phyloP scores from a whole-genome alignment of 1,140 invertebrate species.

The Acromyrmex heyeri region DNA sequence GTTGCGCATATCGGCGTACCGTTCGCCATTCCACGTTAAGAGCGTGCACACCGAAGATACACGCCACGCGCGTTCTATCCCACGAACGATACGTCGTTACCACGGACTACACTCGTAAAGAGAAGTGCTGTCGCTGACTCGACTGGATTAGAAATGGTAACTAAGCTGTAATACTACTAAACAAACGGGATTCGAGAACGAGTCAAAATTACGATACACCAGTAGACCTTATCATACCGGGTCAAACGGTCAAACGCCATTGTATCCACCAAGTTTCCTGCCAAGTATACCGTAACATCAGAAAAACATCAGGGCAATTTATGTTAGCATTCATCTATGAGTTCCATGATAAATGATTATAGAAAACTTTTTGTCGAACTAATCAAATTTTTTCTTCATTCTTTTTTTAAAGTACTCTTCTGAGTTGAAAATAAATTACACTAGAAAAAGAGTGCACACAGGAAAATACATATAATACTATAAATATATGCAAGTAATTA shows the following conservation, averaged over 20 bases:
- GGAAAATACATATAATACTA: no score
- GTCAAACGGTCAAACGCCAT: slow-evolving; percentile 54
- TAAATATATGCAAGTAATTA: no score
- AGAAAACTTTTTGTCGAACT: slow-evolving; percentile 4
- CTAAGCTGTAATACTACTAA: slow-evolving; percentile 73
- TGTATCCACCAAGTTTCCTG: neutral
- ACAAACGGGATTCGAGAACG: slow-evolving; percentile 63
- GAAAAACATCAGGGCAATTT: slow-evolving; percentile 42
- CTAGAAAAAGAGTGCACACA: no score
- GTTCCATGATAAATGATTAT: slow-evolving; percentile 36
- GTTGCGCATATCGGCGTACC: slow-evolving; percentile 44
- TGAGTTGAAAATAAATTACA: neutral
- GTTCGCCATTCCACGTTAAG: slow-evolving; percentile 41
- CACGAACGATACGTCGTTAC: slow-evolving; percentile 50
- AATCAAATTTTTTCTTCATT: neutral
- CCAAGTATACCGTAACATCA: slow-evolving; percentile 6
- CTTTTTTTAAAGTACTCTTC: neutral
- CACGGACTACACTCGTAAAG: slow-evolving; percentile 62
- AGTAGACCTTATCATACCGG: slow-evolving; percentile 44
- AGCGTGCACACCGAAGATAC: slow-evolving; percentile 43
- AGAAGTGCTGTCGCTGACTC: slow-evolving; percentile 67
- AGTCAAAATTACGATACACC: slow-evolving; percentile 54
- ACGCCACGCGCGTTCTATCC: neutral
- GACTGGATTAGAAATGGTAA: slow-evolving; percentile 70
- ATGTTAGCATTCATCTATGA: slow-evolving; percentile 35